Evolutionary conservation across 2,888 invertebrate species (phyloP), one percentile per base, ranked within the genome.

Genomic region (Drosophila mercatorum): DNA sequence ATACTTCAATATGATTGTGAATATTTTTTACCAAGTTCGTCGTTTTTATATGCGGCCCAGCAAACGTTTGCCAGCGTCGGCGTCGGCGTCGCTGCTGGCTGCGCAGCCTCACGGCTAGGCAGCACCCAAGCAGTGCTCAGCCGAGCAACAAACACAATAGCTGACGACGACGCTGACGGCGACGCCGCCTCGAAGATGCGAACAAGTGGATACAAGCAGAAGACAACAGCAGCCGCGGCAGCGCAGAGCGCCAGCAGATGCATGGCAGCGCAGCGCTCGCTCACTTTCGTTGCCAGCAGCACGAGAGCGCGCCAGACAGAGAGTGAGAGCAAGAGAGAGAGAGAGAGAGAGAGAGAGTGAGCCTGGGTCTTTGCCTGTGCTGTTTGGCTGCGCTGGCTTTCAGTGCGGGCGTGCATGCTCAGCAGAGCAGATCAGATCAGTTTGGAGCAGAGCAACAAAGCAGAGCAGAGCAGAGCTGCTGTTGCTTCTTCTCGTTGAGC

Each of bases 1-100:
- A 70, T 73, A 83, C 87, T 89, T 84, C 78, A 75, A 84, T 87
- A 87, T 89, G 85, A 84, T 87, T 87, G 89, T 88, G 85, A 85
- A 83, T 81, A 89, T 83, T 88, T 51, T 81, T 89, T 74, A 76
- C 74, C 70, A 82, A 80, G 89, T 77, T 85, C 81, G 74, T 59
- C 80, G 81, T 81, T 87, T 87, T 87, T 86, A 86, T 86, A 86
- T 82, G 88, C 77, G 80, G 79, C 82, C 75, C 75, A 82, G 82
- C 78, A 75, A 73, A 71, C 77, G 72, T 51, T 70, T 68, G 56
- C 65, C 56, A 60, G 68, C 68, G 74, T 49, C 58, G 40, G 63
- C 78, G 69, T 66, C 68, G 36, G 58, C 78, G 69, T 64, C 68
- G 49, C 22, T 64, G 73, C 28, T 36, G 52, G 56, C 59, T 55